Evolutionary conservation across 2,113 vertebrate species (phyloP).

Genomic region (Cyprinodon tularosa): DNA sequence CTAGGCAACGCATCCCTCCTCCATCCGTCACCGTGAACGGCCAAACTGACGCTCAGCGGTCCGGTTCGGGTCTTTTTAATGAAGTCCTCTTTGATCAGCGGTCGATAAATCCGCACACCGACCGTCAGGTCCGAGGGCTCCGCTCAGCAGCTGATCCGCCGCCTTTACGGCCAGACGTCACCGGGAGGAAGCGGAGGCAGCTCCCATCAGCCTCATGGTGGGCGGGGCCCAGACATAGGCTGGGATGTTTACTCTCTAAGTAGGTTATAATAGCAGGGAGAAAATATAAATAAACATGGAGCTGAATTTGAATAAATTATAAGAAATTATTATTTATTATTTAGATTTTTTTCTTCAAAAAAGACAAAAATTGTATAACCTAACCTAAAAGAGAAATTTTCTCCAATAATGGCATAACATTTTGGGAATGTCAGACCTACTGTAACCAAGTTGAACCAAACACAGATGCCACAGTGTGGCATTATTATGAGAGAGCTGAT

Average conservation of each 20-base stretch:
- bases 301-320: no score
- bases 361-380: no score
- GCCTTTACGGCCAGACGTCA: slow-evolving; percentile 45
- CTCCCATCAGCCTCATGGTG: background rate
- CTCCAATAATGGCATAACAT: no score
- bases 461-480: no score
- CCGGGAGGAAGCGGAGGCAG: slow-evolving; percentile 4
- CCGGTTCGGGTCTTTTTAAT: background rate
- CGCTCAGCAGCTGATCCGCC: background rate
- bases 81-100: slow-evolving; percentile 1
- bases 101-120: slow-evolving; percentile 1
- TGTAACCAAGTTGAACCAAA: no score
- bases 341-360: no score
- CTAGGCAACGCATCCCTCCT: slow-evolving; percentile 63
- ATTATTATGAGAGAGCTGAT: no score
- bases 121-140: background rate
- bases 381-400: no score
- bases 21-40: slow-evolving; percentile 1
- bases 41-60: background rate
- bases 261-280: background rate
- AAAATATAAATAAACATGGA: no score
- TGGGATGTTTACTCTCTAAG: background rate
- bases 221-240: background rate
- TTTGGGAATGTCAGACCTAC: no score
- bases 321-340: no score